A percentile compares a stretch with the other conserved stretches of the same genome.
These are phyloP conservation scores for Menidia beryllina DNA, from an alignment of 2,113 vertebrate species.

Conservation along the genomic window DNA sequence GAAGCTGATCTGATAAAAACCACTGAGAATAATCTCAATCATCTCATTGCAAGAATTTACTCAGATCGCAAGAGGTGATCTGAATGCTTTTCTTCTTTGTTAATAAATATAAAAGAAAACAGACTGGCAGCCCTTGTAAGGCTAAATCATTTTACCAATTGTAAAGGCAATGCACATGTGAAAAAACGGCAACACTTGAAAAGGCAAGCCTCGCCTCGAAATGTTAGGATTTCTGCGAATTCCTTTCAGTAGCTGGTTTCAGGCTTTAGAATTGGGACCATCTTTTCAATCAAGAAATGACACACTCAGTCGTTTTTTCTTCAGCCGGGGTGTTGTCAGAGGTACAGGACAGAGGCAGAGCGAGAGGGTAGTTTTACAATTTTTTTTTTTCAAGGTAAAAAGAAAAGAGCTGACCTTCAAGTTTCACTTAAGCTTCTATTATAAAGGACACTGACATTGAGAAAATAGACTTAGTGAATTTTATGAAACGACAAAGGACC, in stretches of 20 bases:
- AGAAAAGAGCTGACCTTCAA: not conserved
- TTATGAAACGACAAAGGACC: too few relatives aligned
- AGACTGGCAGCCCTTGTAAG: not conserved
- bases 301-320: not conserved
- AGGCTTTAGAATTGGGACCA: not conserved
- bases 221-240: not conserved
- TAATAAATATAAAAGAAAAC: not conserved
- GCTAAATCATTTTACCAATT: not conserved
- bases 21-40: too few relatives aligned
- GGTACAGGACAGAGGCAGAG: not conserved
- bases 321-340: not conserved
- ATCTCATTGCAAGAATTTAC: too few relatives aligned
- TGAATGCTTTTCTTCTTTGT: too few relatives aligned
- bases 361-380: not conserved
- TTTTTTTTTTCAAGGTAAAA: not conserved
- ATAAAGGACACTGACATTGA: not conserved
- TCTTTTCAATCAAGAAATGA: not conserved
- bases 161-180: not conserved
- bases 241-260: not conserved
- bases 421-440: constrained; percentile 10
- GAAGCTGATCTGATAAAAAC: too few relatives aligned
- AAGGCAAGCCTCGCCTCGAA: not conserved
- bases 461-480: not conserved
- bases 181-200: not conserved
- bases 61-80: too few relatives aligned